Conservation (phyloP, 2,888 invertebrate genomes). For the Platycnemis pennipes region DNA sequence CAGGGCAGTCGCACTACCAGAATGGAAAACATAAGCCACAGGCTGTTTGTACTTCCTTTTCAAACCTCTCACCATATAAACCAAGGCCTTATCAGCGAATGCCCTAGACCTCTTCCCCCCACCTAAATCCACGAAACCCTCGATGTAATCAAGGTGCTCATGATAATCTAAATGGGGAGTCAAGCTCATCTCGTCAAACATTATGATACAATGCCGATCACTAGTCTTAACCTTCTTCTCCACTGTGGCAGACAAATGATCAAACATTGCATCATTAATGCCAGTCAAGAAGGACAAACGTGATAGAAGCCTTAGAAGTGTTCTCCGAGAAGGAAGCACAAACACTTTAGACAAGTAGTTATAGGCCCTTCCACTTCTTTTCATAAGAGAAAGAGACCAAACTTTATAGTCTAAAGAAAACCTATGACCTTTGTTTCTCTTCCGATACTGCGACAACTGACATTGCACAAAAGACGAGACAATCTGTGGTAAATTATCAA, state of each 20-base stretch:
- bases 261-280: constrained; percentile 43
- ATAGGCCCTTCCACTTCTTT: too few species aligned
- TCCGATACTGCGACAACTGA: too few species aligned
- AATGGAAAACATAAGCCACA: too few species aligned
- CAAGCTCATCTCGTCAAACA: constrained; percentile 3
- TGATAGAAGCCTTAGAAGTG: neutral
- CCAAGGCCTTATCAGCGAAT: too few species aligned
- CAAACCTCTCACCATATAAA: too few species aligned
- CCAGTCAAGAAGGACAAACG: neutral
- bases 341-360: constrained; percentile 10
- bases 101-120: too few species aligned
- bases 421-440: too few species aligned
- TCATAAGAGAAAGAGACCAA: too few species aligned
- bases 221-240: neutral
- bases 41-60: too few species aligned
- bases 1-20: neutral
- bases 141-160: neutral
- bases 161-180: constrained; percentile 8
- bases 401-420: too few species aligned
- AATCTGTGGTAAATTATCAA: too few species aligned
- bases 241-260: neutral
- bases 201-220: constrained; percentile 30
- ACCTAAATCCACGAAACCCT: constrained; percentile 25
- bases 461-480: too few species aligned
- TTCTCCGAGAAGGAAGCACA: neutral